These are phyloP conservation scores for Isotomurus palustris DNA, from an alignment of 2,888 invertebrate genomes.

Conservation along the genomic window DNA sequence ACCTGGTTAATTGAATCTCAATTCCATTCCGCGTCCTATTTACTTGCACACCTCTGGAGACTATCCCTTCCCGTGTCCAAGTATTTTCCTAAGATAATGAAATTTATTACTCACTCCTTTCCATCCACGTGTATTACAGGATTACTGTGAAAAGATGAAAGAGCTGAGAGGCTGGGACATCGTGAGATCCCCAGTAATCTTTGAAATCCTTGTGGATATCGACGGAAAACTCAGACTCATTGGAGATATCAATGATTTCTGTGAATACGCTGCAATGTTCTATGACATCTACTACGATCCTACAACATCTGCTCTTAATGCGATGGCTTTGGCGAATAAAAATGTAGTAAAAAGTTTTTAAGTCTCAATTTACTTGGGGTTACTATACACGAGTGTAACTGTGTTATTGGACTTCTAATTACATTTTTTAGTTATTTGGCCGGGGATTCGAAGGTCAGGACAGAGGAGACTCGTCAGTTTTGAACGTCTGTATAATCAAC, in stretches of 20 bases:
- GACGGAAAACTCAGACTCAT: conserved; percentile 39
- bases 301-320: conserved; percentile 18
- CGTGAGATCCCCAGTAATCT: conserved; percentile 37
- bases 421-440: conserved; percentile 9
- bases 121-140: too few relatives aligned
- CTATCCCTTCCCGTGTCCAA: too few relatives aligned
- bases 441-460: conserved; percentile 21
- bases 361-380: background rate
- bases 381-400: background rate
- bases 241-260: conserved; percentile 44
- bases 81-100: background rate
- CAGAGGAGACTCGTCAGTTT: conserved; percentile 24
- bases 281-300: conserved; percentile 33
- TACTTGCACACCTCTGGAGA: too few relatives aligned
- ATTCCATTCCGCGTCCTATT: too few relatives aligned
- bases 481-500: conserved; percentile 35
- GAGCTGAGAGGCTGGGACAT: conserved; percentile 34
- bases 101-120: background rate
- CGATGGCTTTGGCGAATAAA: conserved; percentile 28
- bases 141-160: conserved; percentile 26
- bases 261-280: conserved; percentile 38
- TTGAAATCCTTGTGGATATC: conserved; percentile 34
- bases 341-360: conserved; percentile 13
- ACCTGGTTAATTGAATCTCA: background rate
- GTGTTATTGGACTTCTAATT: too few relatives aligned